Evolutionary conservation across 1,140 invertebrate genomes (phyloP).

Genomic region (Melitaea cinxia): DNA sequence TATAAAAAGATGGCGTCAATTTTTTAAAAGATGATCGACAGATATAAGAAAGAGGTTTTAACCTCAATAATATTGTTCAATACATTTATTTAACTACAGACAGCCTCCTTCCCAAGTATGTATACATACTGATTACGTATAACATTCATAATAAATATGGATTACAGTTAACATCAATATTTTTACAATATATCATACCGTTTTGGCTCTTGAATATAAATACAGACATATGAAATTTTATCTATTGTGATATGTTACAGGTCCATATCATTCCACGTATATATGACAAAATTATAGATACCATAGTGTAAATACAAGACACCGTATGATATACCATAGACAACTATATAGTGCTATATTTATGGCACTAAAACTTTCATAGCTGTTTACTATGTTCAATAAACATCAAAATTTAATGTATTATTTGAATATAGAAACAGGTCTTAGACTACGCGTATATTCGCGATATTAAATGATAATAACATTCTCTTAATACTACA

Average conservation of each 20-base stretch:
- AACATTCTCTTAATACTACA: neutral
- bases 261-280: neutral
- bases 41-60: too few species aligned
- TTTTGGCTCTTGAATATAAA: neutral
- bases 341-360: neutral
- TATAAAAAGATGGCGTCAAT: too few species aligned
- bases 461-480: too few species aligned
- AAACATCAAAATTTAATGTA: too few species aligned
- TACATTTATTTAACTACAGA: neutral
- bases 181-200: neutral
- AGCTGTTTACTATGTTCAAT: too few species aligned
- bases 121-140: conserved; percentile 9
- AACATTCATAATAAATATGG: neutral
- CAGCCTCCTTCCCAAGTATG: conserved; percentile 3
- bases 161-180: conserved; percentile 6
- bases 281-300: neutral
- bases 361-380: conserved; percentile 4
- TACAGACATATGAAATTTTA: neutral
- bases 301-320: too few species aligned
- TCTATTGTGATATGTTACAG: conserved; percentile 6
- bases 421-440: too few species aligned
- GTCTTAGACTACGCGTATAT: too few species aligned
- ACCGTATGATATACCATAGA: conserved; percentile 1
- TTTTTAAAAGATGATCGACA: too few species aligned
- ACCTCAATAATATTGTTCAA: too few species aligned